A percentile compares a stretch with the other conserved stretches of the same genome.
Evolutionary conservation across 1,140 invertebrate species (phyloP).

Genomic region (Drosophila teissieri): DNA sequence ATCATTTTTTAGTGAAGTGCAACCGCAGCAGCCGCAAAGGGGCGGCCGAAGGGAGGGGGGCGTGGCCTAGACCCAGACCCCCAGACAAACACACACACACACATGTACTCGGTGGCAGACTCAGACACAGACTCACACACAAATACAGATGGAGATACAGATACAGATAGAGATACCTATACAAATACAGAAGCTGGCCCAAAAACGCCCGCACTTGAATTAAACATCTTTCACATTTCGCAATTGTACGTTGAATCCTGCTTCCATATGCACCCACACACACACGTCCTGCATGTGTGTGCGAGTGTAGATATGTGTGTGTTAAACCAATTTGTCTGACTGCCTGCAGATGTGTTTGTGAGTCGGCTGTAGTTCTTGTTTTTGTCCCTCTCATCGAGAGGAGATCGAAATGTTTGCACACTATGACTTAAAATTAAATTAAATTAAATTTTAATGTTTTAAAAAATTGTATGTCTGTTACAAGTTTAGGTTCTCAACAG

Average conservation of each 20-base stretch:
- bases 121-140: neutral
- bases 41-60: neutral
- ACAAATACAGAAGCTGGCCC: slow-evolving; percentile 31
- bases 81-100: slow-evolving; percentile 20
- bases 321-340: slow-evolving; percentile 79
- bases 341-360: slow-evolving; percentile 42
- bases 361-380: slow-evolving; percentile 19
- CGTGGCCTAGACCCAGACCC: slow-evolving; percentile 38
- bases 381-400: slow-evolving; percentile 17
- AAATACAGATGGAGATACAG: neutral
- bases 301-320: slow-evolving; percentile 29
- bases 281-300: neutral
- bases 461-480: no score
- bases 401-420: neutral
- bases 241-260: slow-evolving; percentile 43
- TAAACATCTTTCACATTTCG: slow-evolving; percentile 68
- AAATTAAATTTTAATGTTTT: no score
- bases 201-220: slow-evolving; percentile 66
- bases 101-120: neutral
- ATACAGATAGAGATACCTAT: neutral
- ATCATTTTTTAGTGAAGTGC: slow-evolving; percentile 73
- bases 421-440: no score
- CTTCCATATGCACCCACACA: slow-evolving; percentile 34
- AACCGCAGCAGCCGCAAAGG: slow-evolving; percentile 51
- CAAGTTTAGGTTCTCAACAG: no score